Evolutionary conservation across 1,140 invertebrate genomes (phyloP), one percentile per base, ranked within the genome.

Genomic region (Cydia amplana): DNA sequence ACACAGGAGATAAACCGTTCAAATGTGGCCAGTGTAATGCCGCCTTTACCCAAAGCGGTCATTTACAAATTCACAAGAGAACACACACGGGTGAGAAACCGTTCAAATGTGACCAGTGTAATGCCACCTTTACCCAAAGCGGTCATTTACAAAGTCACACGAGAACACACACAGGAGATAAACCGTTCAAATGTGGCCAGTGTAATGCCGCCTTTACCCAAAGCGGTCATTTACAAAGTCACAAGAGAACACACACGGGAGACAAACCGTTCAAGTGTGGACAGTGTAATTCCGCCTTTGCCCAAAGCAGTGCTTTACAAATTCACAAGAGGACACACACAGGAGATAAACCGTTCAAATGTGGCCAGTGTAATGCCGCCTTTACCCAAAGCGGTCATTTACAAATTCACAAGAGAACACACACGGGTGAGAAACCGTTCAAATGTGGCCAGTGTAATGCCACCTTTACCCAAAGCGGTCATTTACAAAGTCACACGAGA

Each of bases 361-460:
- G 46, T 49, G 16, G 4, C 1, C 14, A 16, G 3, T 43, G 40
- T 43, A 43, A 2, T 2, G 40, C 40, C 40, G 46, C 46, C 14
- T 49, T 49, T 49, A 4, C 46, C 46, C 1, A 5, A 2, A 49
- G 46, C 46, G 4, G 46, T 49, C 0, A 16, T 49, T 49, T 49
- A 16, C 1, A n/a, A 49, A 16, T 1, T 49, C 46, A 49, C 16
- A n/a, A n/a, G 46, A 49, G 16, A 49, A 49, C 46, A 49, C 46
- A 49, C 46, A 49, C 46, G 0, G 46, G 46, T n/a, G 46, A n/a
- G 0, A 60, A 23, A 20, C 75, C 72, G 1, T 79, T 25, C 20
- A 72, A 36, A 51, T 79, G 78, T 75, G 28, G 73, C 80, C 77
- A 23, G 65, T 72, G 12, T 63, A 18, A 36, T 74, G 60, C 49